phyloP scores from a whole-genome alignment of 1,140 invertebrate genomes.

The Drosophila teissieri region DNA sequence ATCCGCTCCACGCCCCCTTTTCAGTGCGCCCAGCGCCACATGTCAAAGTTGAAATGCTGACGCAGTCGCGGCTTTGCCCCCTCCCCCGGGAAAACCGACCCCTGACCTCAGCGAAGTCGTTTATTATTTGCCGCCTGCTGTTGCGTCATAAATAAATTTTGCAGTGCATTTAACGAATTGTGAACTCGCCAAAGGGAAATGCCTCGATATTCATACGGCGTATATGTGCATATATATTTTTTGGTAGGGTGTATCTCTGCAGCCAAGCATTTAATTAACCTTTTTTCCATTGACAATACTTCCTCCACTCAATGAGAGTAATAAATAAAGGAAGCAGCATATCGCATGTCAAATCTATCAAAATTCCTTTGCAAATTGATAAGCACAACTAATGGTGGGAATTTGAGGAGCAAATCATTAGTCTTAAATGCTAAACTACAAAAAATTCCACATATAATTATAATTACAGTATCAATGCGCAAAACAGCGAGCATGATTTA shows the following conservation, averaged over 20 bases:
- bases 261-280: not conserved
- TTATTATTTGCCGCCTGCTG: slow-evolving; percentile 72
- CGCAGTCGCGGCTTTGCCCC: slow-evolving; percentile 30
- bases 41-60: slow-evolving; percentile 50
- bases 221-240: slow-evolving; percentile 12
- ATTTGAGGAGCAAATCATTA: not conserved
- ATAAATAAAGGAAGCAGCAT: too few species aligned
- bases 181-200: slow-evolving; percentile 42
- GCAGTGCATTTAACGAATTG: slow-evolving; percentile 81
- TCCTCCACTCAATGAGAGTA: too few species aligned
- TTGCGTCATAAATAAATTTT: slow-evolving; percentile 78
- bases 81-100: slow-evolving; percentile 5
- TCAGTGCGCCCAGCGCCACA: not conserved
- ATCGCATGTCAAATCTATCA: too few species aligned
- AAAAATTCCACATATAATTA: not conserved
- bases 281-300: too few species aligned
- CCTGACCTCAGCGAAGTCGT: slow-evolving; percentile 53
- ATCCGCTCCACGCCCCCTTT: slow-evolving; percentile 1
- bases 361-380: too few species aligned
- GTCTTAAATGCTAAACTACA: not conserved
- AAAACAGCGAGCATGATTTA: not conserved
- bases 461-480: not conserved
- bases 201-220: slow-evolving; percentile 38
- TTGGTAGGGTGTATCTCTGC: slow-evolving; percentile 9
- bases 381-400: too few species aligned